These are phyloP conservation scores for Dryomyza anilis DNA, from an alignment of 2,888 invertebrate species.

Conservation along the genomic window DNA sequence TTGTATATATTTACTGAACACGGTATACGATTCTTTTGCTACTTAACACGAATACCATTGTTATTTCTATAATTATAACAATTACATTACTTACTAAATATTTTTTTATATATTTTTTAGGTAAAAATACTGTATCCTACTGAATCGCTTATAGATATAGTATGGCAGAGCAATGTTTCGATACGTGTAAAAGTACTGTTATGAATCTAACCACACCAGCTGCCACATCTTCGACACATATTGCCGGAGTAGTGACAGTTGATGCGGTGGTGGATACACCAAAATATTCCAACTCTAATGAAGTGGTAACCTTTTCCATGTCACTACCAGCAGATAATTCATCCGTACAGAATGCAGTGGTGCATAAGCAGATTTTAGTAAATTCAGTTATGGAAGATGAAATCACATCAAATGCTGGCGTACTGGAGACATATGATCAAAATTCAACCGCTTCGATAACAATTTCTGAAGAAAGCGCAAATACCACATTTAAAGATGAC, in stretches of 20 bases:
- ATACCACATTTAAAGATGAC: conserved; percentile 41
- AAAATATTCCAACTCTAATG: too few species aligned
- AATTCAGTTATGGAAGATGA: conserved; percentile 50
- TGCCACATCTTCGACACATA: conserved; percentile 27
- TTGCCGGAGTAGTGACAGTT: not conserved
- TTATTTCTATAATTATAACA: too few species aligned
- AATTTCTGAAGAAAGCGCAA: conserved; percentile 38
- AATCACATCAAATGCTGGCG: conserved; percentile 48
- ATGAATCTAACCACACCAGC: conserved; percentile 33
- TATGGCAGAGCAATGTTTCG: conserved; percentile 59
- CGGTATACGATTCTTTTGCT: too few species aligned
- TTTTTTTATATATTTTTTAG: too few species aligned
- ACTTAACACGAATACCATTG: too few species aligned
- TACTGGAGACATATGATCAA: conserved; percentile 50
- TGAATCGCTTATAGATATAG: conserved; percentile 38
- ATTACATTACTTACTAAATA: too few species aligned
- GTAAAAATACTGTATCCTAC: not conserved
- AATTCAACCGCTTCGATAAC: conserved; percentile 51
- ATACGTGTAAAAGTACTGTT: conserved; percentile 44
- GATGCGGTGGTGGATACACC: conserved; percentile 13
- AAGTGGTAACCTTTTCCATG: too few species aligned
- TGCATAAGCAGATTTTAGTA: conserved; percentile 45
- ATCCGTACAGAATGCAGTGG: conserved; percentile 46
- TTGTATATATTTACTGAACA: too few species aligned
- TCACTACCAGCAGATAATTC: conserved; percentile 51